Evolutionary conservation across 2,113 vertebrate species (phyloP), one percentile per base, ranked within the genome.

Genomic region (Falco punctatus): DNA sequence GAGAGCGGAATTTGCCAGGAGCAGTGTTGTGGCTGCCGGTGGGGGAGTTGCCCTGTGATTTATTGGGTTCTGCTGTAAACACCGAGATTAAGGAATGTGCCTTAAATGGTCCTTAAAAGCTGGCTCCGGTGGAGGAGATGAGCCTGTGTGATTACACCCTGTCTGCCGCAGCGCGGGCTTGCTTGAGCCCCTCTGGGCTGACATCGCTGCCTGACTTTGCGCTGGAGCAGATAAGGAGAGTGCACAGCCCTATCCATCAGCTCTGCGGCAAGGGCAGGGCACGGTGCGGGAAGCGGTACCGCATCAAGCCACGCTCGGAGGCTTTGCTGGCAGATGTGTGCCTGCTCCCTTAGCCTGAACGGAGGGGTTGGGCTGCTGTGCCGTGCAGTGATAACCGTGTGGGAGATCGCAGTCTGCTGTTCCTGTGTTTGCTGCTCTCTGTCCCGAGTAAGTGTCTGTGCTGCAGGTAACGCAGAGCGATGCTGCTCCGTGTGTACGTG

Each of bases 71-170:
- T 78, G 51, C 59, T 9, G 79, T 64, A 21, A 86, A 40, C 6
- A 0, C 55, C 0, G 84, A 93, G 87, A 89, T 94, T 79, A 93
- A 86, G 74, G 71, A 23, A 94, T 67, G 72, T 33, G 71, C 67
- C 55, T 96, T 96, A 94, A 94, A 64, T 33, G 74, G 55, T 73
- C 71, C 71, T 92, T 94, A 95, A 96, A 85, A 93, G 90, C 46
- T 15, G 67, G 57, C 9, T 92, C 44, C 2, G 58, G 85, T 72
- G 20, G 66, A 44, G 38, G 90, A 95, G 90, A 92, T 93, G 95
- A 95, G 84, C 58, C 51, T 0, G 2, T 26, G 11, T 19, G 92
- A 96, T 94, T 94, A 18, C 21, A 66, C 38, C 49, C 40, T 42
- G 52, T 16, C 78, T 49, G 77, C 82, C 35, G 61, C 42, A 1